A percentile compares a stretch with the other conserved stretches of the same genome.
Evolutionary conservation across 2,797 vertebrate genomes (phyloP).

Genomic region (Syncerus caffer): DNA sequence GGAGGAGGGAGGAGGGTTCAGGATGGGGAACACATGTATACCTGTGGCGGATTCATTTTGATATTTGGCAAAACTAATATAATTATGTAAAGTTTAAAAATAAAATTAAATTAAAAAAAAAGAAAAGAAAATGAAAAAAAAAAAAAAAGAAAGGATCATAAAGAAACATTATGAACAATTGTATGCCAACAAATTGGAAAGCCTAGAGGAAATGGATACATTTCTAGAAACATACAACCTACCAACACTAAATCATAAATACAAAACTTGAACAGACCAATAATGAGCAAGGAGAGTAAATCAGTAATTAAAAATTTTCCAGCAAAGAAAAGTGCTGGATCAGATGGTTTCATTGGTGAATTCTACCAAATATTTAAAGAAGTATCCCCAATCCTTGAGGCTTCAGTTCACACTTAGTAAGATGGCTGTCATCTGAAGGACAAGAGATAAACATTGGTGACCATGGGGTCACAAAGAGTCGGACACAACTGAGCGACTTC

Average conservation of each 20-base stretch:
- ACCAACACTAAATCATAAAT: not conserved
- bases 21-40: too few relatives aligned
- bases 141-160: not conserved
- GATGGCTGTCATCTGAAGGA: not conserved
- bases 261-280: not conserved
- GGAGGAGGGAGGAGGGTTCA: too few relatives aligned
- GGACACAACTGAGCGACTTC: fast-evolving
- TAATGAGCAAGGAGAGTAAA: not conserved
- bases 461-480: not conserved
- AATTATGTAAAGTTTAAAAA: too few relatives aligned
- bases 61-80: too few relatives aligned
- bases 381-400: not conserved
- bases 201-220: not conserved
- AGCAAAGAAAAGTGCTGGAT: not conserved
- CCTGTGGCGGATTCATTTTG: too few relatives aligned
- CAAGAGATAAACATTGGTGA: not conserved
- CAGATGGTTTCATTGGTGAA: not conserved
- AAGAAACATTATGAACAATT: not conserved
- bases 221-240: not conserved
- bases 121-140: too few relatives aligned
- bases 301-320: not conserved
- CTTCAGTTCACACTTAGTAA: not conserved
- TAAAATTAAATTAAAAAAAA: too few relatives aligned
- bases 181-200: not conserved
- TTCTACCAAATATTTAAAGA: not conserved